Conservation (phyloP, 2,888 invertebrate species). For the Pimpla rufipes region DNA sequence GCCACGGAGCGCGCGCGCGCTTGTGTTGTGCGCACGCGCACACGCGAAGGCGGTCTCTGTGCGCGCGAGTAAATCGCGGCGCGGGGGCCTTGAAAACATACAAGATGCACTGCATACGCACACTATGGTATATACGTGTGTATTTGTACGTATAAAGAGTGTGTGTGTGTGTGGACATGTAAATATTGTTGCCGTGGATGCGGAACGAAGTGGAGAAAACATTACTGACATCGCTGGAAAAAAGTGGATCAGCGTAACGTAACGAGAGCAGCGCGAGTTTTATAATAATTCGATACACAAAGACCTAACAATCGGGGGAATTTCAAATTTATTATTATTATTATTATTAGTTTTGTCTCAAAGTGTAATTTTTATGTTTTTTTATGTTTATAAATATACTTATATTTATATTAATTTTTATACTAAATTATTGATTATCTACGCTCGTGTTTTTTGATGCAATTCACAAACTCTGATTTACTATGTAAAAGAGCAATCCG, state of each 20-base stretch:
- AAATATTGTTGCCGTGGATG: conserved; percentile 11
- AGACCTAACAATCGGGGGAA: background rate
- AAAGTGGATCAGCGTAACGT: conserved; percentile 11
- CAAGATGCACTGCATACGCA: conserved; percentile 8
- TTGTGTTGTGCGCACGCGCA: conserved; percentile 10
- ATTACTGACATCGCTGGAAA: background rate
- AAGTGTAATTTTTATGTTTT: too few relatives aligned
- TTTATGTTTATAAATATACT: too few relatives aligned
- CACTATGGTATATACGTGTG: background rate
- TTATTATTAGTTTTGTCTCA: too few relatives aligned
- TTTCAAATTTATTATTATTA: background rate
- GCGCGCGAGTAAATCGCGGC: conserved; percentile 22
- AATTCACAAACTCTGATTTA: too few relatives aligned
- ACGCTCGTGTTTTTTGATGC: too few relatives aligned
- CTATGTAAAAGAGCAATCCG: too few relatives aligned
- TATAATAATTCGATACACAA: background rate
- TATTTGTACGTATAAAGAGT: background rate
- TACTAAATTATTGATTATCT: too few relatives aligned
- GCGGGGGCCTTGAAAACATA: conserved; percentile 29
- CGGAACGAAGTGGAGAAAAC: background rate
- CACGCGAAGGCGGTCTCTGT: conserved; percentile 2
- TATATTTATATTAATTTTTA: too few relatives aligned
- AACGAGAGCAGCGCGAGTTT: background rate
- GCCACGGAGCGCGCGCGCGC: conserved; percentile 7
- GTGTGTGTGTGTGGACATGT: conserved; percentile 24